phyloP scores from a whole-genome alignment of 2,113 vertebrate species.

The Chauna torquata region DNA sequence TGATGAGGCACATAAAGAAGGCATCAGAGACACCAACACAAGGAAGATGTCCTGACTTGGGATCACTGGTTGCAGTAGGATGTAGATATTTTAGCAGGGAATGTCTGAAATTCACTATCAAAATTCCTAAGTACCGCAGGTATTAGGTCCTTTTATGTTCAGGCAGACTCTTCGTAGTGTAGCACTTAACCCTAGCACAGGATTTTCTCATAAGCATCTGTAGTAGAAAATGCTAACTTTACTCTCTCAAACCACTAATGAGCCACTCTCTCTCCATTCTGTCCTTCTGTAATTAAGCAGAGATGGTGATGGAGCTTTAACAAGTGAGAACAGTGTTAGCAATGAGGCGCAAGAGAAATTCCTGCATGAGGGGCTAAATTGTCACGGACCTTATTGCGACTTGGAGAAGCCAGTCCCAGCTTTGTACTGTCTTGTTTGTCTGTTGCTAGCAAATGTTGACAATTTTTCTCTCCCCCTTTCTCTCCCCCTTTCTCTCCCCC shows the following conservation, averaged over 20 bases:
- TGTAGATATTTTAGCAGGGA: neutral
- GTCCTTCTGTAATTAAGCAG: neutral
- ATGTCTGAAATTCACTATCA: neutral
- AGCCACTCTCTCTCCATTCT: neutral
- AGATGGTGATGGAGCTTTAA: neutral
- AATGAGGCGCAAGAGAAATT: neutral
- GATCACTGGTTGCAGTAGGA: neutral
- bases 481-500: neutral
- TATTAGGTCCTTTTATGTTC: neutral
- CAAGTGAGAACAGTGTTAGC: neutral
- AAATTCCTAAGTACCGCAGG: neutral
- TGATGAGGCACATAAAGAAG: neutral
- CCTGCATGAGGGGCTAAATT: neutral
- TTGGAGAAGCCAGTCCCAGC: neutral
- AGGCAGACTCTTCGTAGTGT: neutral
- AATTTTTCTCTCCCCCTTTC: neutral
- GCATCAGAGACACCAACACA: neutral
- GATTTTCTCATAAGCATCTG: neutral
- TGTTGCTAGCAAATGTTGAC: neutral
- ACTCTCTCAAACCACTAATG: neutral
- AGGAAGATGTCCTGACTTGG: neutral
- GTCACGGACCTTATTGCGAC: neutral
- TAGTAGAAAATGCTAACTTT: neutral
- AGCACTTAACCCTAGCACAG: neutral
- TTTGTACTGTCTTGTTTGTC: neutral